Evolutionary conservation across 2,888 invertebrate genomes (phyloP).

Genomic region (Crematogaster levior): DNA sequence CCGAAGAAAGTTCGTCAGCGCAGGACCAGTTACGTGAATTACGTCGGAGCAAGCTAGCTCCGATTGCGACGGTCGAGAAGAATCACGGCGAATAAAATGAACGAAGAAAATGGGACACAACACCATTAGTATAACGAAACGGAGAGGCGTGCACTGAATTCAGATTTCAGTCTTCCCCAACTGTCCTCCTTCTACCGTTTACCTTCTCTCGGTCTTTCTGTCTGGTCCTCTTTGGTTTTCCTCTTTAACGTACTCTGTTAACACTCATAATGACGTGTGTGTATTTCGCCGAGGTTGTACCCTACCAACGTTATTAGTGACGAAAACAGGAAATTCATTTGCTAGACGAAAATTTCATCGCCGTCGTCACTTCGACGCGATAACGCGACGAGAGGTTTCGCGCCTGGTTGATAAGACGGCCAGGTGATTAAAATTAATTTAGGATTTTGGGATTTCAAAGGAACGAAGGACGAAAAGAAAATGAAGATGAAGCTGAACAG

Average conservation of each 20-base stretch:
- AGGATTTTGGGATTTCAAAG: conserved; percentile 12
- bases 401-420: conserved; percentile 24
- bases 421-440: conserved; percentile 48
- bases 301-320: conserved; percentile 30
- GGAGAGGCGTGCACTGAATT: conserved; percentile 70
- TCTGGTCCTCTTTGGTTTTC: conserved; percentile 27
- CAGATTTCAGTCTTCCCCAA: conserved; percentile 56
- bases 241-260: conserved; percentile 66
- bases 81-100: conserved; percentile 66
- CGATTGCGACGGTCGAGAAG: conserved; percentile 45
- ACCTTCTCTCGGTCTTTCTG: conserved; percentile 17
- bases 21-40: conserved; percentile 4
- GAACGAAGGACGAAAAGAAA: conserved; percentile 8
- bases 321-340: conserved; percentile 60
- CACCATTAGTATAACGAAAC: conserved; percentile 76
- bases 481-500: neutral
- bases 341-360: conserved; percentile 54
- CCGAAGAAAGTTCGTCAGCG: conserved; percentile 35
- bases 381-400: conserved; percentile 16
- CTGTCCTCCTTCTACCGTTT: conserved; percentile 29
- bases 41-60: neutral
- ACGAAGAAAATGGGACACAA: conserved; percentile 61
- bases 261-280: conserved; percentile 69
- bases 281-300: conserved; percentile 64
- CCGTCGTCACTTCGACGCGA: conserved; percentile 16